Base-by-base conservation (phyloP, 64 coral and sea anemone species). In the Stichodactyla helianthus region DNA sequence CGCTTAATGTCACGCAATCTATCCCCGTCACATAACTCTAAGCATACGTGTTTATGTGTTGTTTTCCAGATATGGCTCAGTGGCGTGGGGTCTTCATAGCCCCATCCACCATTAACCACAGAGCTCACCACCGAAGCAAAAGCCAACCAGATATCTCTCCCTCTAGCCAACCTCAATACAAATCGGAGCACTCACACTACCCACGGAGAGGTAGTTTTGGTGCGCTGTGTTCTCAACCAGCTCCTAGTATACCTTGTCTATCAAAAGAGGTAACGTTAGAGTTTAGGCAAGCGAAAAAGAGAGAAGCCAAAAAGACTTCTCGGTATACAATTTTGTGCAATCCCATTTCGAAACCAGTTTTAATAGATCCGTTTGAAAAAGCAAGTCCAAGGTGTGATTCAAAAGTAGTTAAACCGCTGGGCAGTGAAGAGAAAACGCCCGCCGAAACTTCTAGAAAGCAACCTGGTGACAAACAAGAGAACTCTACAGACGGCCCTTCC, bases 1-100 rank as follows among this genome's bases (percentile, higher is more conserved):
- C 68, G 68, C 25, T 74, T 74, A 11, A 11, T 74, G 68, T 74
- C 68, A 74, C 25, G 68, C 68, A 74, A 31, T 74, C 25, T 9
- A 74, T 31, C 25, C 68, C 23, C 11, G 68, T 74, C 68, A 74
- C 68, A 74, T 35, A 74, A 74, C 68, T 74, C 68, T 74, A 74
- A 74, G 68, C 83, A 84, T 84, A 84, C 83, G 83, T 84, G 57
- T 84, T 84, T 84, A 57, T 82, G 79, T 50, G 79, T 82, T 82
- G 10, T 63, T 59, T 84, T 84, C 54, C 22, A 84, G 83, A 27
- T 84, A 84, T 84, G 83, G 52, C 83, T 50, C 83, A 84, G 25
- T 63, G 27, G 44, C 83, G 83, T 60, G 83, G 83, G 83, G 83
- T 84, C 19, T 84, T 84, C 83, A 84, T 84, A 19, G 83, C 83